Conservation (phyloP, 1,140 invertebrate species). For the Pinna nobilis region DNA sequence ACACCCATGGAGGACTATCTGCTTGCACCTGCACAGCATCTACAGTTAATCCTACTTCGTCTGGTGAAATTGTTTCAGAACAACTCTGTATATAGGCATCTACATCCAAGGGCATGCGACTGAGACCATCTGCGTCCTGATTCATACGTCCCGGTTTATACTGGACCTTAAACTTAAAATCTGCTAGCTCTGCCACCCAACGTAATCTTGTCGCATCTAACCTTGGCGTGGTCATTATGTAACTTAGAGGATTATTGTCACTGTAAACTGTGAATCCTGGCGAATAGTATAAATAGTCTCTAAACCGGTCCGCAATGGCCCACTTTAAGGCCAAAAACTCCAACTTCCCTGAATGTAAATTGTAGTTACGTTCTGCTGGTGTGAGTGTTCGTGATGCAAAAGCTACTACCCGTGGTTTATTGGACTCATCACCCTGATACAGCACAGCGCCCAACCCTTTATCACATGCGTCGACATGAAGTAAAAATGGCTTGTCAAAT, state of each 20-base stretch:
- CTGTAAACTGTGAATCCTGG: conserved; percentile 12
- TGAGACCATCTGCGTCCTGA: conserved; percentile 18
- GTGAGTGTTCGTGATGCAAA: conserved; percentile 46
- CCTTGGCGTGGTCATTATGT: conserved; percentile 21
- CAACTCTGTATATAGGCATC: not conserved
- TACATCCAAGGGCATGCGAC: conserved; percentile 1
- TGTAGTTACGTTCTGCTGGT: conserved; percentile 32
- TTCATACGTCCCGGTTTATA: conserved; percentile 8
- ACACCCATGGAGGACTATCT: not conserved
- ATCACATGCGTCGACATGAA: conserved; percentile 72
- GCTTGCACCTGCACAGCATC: not conserved
- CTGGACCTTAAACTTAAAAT: conserved; percentile 18
- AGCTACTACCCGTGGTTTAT: conserved; percentile 42
- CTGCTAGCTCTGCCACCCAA: conserved; percentile 26
- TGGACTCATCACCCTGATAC: conserved; percentile 63
- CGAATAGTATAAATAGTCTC: conserved; percentile 19
- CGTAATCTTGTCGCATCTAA: conserved; percentile 23
- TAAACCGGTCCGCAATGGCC: conserved; percentile 29
- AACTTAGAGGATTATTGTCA: conserved; percentile 32
- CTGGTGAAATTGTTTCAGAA: not conserved
- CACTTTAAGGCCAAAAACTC: conserved; percentile 37
- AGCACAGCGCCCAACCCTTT: conserved; percentile 73
- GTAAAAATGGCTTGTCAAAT: conserved; percentile 66
- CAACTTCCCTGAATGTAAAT: conserved; percentile 35
- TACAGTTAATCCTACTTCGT: not conserved